Conservation (phyloP, 2,797 vertebrate species). For the Mormyrops boulengeri region DNA sequence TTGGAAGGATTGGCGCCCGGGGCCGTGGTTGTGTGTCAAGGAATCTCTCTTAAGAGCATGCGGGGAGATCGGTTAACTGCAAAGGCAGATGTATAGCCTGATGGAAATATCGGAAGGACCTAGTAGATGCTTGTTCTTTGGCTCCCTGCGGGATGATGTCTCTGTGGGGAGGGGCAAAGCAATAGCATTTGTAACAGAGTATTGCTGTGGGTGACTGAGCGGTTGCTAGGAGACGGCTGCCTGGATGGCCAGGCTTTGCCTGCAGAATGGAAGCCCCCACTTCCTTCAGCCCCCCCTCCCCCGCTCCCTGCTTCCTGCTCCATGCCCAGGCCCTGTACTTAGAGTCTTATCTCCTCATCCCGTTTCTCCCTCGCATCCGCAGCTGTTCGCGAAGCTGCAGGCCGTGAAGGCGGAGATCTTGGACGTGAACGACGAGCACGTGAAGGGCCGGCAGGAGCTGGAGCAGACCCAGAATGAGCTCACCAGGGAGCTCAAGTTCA, state of each 20-base stretch:
- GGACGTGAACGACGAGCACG: conserved; percentile 85
- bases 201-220: conserved; percentile 18
- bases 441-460: conserved; percentile 86
- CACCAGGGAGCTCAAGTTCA: conserved; percentile 94
- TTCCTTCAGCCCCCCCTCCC: not conserved
- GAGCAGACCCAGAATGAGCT: conserved; percentile 92
- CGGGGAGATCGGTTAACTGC: not conserved
- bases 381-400: conserved; percentile 91
- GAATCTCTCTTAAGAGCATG: not conserved
- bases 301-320: not conserved
- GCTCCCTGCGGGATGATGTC: not conserved
- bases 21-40: not conserved
- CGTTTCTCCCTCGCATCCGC: conserved; percentile 20
- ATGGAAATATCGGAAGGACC: not conserved
- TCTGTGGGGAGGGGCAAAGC: not conserved
- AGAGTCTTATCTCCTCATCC: not conserved
- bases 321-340: not conserved
- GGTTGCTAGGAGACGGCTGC: conserved; percentile 20
- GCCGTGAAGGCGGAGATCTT: conserved; percentile 83
- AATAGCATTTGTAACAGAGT: not conserved
- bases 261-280: not conserved
- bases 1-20: not conserved
- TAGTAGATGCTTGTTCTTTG: not conserved
- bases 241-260: conserved; percentile 3
- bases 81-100: not conserved